phyloP scores from a whole-genome alignment of 2,113 vertebrate genomes.

The Cinclus cinclus region DNA sequence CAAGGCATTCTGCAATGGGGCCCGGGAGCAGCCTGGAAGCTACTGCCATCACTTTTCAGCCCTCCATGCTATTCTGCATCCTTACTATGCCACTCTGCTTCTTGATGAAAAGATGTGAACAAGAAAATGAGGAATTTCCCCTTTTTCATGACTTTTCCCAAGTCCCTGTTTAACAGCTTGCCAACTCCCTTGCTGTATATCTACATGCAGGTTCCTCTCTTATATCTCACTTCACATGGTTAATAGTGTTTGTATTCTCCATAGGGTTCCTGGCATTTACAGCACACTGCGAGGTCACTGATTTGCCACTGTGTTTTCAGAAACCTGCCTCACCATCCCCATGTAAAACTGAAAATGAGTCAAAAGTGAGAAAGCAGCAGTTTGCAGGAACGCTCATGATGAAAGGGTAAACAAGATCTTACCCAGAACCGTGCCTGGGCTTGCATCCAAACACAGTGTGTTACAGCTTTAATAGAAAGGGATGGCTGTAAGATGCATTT shows the following conservation, averaged over 20 bases:
- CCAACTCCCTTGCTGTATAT: not conserved
- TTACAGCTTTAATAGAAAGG: not conserved
- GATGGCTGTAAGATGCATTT: not conserved
- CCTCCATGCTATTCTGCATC: not conserved
- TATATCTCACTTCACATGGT: not conserved
- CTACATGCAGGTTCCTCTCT: not conserved
- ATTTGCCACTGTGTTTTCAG: not conserved
- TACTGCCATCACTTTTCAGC: not conserved
- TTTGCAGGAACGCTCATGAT: not conserved
- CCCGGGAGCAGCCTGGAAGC: not conserved
- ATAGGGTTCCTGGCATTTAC: not conserved
- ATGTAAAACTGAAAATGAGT: not conserved
- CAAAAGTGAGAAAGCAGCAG: not conserved
- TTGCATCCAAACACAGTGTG: not conserved
- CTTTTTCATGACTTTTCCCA: not conserved
- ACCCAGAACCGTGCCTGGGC: not conserved
- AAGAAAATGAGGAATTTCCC: not conserved
- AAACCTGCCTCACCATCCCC: not conserved
- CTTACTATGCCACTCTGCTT: rapidly evolving
- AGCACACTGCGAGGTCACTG: not conserved
- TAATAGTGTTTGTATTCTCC: not conserved
- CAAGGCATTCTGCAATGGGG: not conserved
- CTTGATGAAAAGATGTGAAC: not conserved
- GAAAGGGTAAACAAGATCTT: not conserved
- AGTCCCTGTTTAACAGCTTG: not conserved